Conservation (phyloP, 1,140 invertebrate species). For the Sitobion miscanthi region DNA sequence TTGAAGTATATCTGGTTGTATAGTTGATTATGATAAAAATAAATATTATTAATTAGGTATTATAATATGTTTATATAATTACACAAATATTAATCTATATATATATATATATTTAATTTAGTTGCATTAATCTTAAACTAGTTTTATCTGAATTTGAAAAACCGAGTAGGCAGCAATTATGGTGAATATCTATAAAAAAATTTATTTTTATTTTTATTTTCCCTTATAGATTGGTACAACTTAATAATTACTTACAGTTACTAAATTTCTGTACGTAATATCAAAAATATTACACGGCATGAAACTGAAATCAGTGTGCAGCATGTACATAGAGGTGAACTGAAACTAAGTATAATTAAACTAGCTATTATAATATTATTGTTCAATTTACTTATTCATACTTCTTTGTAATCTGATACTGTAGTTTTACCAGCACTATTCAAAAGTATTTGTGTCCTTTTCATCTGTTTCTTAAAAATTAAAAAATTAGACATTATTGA, state of each 20-base stretch:
- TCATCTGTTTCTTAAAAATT: constrained; percentile 18
- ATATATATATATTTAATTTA: too few relatives aligned
- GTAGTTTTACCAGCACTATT: background rate
- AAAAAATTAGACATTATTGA: background rate
- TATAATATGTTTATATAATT: too few relatives aligned
- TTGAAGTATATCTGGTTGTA: too few relatives aligned
- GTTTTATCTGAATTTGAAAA: constrained; percentile 23
- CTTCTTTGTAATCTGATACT: background rate
- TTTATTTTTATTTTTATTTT: background rate
- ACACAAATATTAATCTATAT: too few relatives aligned
- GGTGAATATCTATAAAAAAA: background rate
- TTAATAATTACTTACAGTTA: constrained; percentile 21
- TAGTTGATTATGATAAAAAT: too few relatives aligned
- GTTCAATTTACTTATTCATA: background rate
- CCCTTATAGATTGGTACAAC: background rate
- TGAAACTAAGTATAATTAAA: background rate
- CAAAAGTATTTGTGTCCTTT: background rate
- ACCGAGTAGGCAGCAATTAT: background rate
- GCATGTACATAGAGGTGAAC: constrained; percentile 17
- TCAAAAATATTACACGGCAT: constrained; percentile 31
- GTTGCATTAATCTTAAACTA: too few relatives aligned
- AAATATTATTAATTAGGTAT: too few relatives aligned
- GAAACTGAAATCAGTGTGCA: constrained; percentile 23
- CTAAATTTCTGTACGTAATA: constrained; percentile 5
- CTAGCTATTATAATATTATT: background rate